Evolutionary conservation across 2,113 vertebrate genomes (phyloP), one percentile per base, ranked within the genome.

Genomic region (Stigmatopora nigra): DNA sequence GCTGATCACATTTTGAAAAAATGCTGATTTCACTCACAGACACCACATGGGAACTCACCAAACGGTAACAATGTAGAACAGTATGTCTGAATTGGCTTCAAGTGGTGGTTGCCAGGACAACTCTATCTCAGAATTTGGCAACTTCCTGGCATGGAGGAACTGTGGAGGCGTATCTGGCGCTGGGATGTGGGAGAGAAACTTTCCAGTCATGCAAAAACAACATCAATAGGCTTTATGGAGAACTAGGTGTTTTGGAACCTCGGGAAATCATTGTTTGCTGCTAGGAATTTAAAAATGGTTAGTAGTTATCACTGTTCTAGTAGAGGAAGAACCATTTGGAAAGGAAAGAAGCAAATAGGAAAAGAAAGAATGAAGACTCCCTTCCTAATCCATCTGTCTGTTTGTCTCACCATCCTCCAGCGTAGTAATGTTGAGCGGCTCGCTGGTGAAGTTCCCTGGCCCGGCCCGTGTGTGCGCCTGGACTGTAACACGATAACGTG

Each of bases 71-170:
- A 87, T 85, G 87, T 98, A 98, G 91, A 93, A 94, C 75, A 97
- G 91, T 73, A 98, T 93, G 84, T 95, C 91, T 88, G 94, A 94
- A 90, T 96, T 97, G 89, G 94, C 91, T 86, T 96, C 90, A 61
- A 88, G 59, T 0, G 94, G 94, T 68, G 93, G 92, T 88, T 92
- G 82, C 97, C 97, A 98, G 85, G 93, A 95, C 91, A 98, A 92
- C 87, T 91, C 87, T 76, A 96, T 90, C 66, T 88, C 91, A 87
- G 92, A 92, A 90, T 94, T 93, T 79, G 92, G 95, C 88, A 97
- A 89, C 89, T 93, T 94, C 88, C 88, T 92, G 78, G 94, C 84
- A 0, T 70, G 89, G 67, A 97, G 90, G 46, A 88, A 91, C 87
- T 90, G 91, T 68, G 94, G 94, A 79, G 95, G 91, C 71, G 93